Percentiles rank a stretch among this genome's conserved stretches.
Conservation (phyloP, 1,140 invertebrate species). For the Papilio helenus region DNA sequence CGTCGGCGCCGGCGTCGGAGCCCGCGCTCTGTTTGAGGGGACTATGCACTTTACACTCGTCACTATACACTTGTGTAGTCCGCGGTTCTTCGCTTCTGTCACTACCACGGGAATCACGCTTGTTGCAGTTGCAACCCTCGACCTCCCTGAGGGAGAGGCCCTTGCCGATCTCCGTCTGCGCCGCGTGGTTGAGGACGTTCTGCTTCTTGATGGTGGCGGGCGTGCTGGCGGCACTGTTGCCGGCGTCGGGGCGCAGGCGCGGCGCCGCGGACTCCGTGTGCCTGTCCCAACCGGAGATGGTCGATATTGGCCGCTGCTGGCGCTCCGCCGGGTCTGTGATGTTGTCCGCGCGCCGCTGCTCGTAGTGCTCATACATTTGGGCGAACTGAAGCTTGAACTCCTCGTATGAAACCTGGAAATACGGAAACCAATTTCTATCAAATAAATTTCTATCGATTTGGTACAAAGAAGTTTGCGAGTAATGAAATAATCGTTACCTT, state of each 20-base stretch:
- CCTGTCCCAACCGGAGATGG: conserved; percentile 97
- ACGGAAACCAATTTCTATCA: not conserved
- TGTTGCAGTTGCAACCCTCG: conserved; percentile 68
- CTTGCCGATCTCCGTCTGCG: conserved; percentile 82
- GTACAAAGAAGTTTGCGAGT: not conserved
- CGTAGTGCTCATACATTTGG: conserved; percentile 99
- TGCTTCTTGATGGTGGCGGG: conserved; percentile 67
- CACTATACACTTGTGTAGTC: conserved; percentile 80
- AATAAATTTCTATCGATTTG: not conserved
- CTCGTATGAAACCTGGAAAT: conserved; percentile 93
- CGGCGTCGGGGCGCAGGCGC: conserved; percentile 69
- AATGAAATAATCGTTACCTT: conserved; percentile 87
- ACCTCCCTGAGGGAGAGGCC: conserved; percentile 77
- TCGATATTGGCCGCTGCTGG: conserved; percentile 96
- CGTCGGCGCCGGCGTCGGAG: conserved; percentile 60
- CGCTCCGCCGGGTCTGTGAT: conserved; percentile 96
- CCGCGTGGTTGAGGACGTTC: conserved; percentile 78
- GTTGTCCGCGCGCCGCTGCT: conserved; percentile 95
- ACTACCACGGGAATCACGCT: conserved; percentile 53
- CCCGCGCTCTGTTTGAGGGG: conserved; percentile 65
- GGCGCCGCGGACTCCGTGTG: conserved; percentile 75
- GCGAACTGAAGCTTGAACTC: conserved; percentile 98
- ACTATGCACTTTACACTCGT: conserved; percentile 81
- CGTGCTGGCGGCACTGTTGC: conserved; percentile 64
- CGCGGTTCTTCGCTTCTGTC: conserved; percentile 58